Base-by-base conservation (phyloP, 2,888 invertebrate genomes). In the Schizotus pectinicornis region DNA sequence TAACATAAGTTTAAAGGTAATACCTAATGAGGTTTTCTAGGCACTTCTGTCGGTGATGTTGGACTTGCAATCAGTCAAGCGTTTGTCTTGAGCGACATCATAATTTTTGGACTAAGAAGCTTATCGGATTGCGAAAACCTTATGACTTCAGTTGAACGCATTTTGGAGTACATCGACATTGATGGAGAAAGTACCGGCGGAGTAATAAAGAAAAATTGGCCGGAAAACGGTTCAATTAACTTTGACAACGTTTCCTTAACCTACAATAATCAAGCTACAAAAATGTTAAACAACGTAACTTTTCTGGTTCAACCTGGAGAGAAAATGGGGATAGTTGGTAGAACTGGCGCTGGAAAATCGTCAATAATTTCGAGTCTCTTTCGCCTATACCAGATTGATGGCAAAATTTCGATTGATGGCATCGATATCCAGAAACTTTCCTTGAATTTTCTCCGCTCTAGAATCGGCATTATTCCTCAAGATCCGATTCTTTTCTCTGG, bases 91-190 rank as follows among this genome's bases (percentile, higher is more conserved):
- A 89, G 89, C 0, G 88, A 89, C 8, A 77, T 81, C 77, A 62
- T 85, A 68, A 83, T 84, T 71, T 84, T 83, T 82, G 82, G 81
- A 2, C 80, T 85, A 42, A 82, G 94, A 3, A 94, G 94, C 77
- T 92, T 92, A 64, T 92, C 95, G 0, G 94, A 95, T 77, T 77
- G 71, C 22, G 76, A 76, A 75, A 93, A 92, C 72, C 89, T 88
- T 65, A 91, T 93, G 92, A 92, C 91, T 3, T 89, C 91, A 5
- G 94, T 96, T 0, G 96, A 97, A 79, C 85, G 94, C 76, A 84
- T 90, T 0, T 43, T 71, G 37, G 76, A 75, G 60, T 75, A 74
- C 43, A 68, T 81, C 0, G 75, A 81, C 9, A 68, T 86, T 3
- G 77, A 80, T 51, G 65, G 69, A n/a, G 80, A 81, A 64, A 39